Percentiles rank a stretch among this genome's conserved stretches.
Conservation (phyloP, 2,888 invertebrate species). For the Holacanthella duospinosa region DNA sequence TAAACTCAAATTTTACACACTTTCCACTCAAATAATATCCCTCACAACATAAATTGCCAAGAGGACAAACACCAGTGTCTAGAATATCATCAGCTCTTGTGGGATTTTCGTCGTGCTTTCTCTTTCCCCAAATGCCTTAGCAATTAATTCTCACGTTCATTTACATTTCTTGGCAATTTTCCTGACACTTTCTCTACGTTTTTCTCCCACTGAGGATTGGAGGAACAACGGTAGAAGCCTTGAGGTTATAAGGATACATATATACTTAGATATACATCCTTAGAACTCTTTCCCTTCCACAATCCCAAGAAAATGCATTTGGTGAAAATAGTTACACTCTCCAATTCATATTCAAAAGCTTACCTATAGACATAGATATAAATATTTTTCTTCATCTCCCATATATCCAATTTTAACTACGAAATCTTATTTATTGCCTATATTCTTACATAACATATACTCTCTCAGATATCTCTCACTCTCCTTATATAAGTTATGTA, state of each 20-base stretch:
- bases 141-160: slow-evolving; percentile 22
- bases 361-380: no score
- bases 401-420: neutral
- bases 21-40: no score
- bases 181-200: slow-evolving; percentile 13
- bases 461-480: no score
- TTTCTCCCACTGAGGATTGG: neutral
- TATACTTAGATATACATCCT: no score
- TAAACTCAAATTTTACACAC: no score
- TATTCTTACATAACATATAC: neutral
- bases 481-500: no score
- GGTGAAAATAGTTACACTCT: neutral
- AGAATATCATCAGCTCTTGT: no score
- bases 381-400: no score
- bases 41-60: no score
- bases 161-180: slow-evolving; percentile 23
- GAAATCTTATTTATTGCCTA: neutral
- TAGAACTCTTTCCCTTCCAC: neutral
- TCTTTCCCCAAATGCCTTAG: slow-evolving; percentile 12
- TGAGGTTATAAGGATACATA: no score
- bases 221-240: neutral
- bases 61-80: no score
- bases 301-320: neutral
- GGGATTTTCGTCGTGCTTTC: neutral
- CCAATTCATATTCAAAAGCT: neutral